Percentiles rank a stretch among this genome's conserved stretches.
Evolutionary conservation across 2,797 vertebrate genomes (phyloP).

Genomic region (Smutsia gigantea): DNA sequence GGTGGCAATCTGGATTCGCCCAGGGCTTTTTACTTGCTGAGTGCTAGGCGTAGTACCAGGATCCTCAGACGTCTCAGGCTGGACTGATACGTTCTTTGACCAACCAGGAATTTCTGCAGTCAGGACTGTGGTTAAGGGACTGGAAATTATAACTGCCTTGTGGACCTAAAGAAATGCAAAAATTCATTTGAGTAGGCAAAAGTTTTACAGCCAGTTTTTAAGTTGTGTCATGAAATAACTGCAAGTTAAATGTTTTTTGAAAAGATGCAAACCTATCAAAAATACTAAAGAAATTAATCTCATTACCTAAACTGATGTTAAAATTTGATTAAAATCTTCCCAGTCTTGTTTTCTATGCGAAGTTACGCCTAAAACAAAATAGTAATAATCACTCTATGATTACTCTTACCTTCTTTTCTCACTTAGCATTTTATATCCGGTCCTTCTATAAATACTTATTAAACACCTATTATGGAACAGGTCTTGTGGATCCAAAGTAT

Average conservation of each 20-base stretch:
- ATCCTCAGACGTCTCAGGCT: constrained; percentile 57
- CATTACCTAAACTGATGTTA: constrained; percentile 3
- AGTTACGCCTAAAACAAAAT: constrained; percentile 45
- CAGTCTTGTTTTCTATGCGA: background rate
- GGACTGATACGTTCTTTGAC: constrained; percentile 76
- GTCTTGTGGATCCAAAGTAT: constrained; percentile 33
- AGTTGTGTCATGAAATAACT: constrained; percentile 36
- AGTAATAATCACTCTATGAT: background rate
- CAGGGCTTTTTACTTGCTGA: constrained; percentile 49
- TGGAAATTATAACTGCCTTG: constrained; percentile 68
- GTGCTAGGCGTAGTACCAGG: constrained; percentile 50
- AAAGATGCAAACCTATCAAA: constrained; percentile 39
- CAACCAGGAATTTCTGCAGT: constrained; percentile 78
- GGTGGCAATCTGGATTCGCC: background rate
- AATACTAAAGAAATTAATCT: constrained; percentile 56
- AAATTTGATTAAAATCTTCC: constrained; percentile 52
- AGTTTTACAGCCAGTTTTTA: constrained; percentile 20
- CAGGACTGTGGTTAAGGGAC: constrained; percentile 74
- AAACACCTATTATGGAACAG: background rate
- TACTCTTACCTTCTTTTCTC: background rate
- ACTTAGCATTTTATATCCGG: constrained; percentile 18
- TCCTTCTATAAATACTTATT: constrained; percentile 42
- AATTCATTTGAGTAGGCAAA: constrained; percentile 52
- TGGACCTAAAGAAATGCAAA: constrained; percentile 80
- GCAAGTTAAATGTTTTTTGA: background rate